These are phyloP conservation scores for Acrocephalus arundinaceus DNA, from an alignment of 2,113 vertebrate genomes.

Conservation along the genomic window DNA sequence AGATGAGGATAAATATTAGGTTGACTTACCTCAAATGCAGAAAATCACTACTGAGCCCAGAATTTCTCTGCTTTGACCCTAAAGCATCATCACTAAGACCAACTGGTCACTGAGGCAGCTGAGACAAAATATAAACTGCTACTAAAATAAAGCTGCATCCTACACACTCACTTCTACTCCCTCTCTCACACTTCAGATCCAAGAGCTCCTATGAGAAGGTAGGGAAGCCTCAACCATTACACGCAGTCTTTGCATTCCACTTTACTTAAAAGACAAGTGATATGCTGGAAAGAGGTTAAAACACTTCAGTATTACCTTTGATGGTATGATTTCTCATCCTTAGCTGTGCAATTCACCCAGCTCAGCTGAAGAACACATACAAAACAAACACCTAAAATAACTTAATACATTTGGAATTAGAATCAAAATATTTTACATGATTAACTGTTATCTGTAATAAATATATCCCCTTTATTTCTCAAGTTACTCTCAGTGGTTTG, in stretches of 20 bases:
- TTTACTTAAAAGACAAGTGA: background rate
- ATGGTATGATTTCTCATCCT: background rate
- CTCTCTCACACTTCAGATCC: background rate
- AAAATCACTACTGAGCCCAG: background rate
- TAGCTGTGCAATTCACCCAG: background rate
- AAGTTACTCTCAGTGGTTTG: background rate
- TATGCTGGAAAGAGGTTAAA: background rate
- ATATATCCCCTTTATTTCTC: background rate
- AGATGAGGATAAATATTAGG: background rate
- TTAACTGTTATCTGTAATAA: background rate
- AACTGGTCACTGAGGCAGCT: background rate
- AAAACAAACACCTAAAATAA: background rate
- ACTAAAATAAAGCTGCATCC: background rate
- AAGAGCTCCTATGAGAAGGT: background rate
- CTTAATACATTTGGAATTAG: background rate
- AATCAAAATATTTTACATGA: background rate
- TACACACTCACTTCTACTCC: background rate
- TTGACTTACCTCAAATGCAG: background rate
- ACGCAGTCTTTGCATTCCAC: background rate
- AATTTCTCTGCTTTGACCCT: background rate
- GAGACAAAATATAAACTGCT: background rate
- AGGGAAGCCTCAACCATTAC: background rate
- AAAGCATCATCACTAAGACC: background rate
- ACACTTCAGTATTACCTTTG: background rate
- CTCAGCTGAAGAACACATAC: background rate